Base-by-base conservation (phyloP, 2,797 vertebrate species). In the Sebastes itinus region DNA sequence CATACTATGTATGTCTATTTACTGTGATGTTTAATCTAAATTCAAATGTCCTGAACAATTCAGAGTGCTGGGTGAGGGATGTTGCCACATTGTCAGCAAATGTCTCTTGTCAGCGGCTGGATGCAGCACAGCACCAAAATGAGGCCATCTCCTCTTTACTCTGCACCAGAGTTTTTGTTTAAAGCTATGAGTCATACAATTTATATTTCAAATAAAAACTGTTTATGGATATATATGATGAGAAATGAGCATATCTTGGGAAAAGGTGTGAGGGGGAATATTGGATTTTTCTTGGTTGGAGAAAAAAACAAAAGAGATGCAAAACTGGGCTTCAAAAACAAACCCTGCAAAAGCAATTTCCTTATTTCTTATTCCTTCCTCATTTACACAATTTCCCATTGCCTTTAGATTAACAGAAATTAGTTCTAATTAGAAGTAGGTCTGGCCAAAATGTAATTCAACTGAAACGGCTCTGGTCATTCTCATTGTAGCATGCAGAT, bases 71-170 rank as follows among this genome's bases (percentile, higher is more conserved):
- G 2, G 42, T 23, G 25, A 65, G 23, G 12, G 23, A 75, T 59
- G 66, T 49, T 77, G 38, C 22, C 62, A 73, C 54, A 28, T 72
- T 77, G 64, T 77, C 52, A 60, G 30, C 58, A 68, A 7, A 49
- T 66, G 55, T 55, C 66, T 65, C 23, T 60, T 69, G 69, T 59
- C 55, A 70, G 54, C 2, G 3, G 25, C 59, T 60, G 46, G 30
- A 63, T 64, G 27, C n/a, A n/a, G 32, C 70, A 56, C 22, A 33
- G 69, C 22, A 58, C 46, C 42, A 27, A 33, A 60, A 69, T 28
- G 33, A 28, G 49, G 35, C 20, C 59, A 25, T 72, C 69, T 81
- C 7, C 16, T 33, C 59, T 73, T 59, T 55, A 8, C 65, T 64
- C 38, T 81, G 66, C 55, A 62, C 20, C 20, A 75, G 23, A 25